Conservation (phyloP, 2,113 vertebrate genomes). For the Calidris pugnax region DNA sequence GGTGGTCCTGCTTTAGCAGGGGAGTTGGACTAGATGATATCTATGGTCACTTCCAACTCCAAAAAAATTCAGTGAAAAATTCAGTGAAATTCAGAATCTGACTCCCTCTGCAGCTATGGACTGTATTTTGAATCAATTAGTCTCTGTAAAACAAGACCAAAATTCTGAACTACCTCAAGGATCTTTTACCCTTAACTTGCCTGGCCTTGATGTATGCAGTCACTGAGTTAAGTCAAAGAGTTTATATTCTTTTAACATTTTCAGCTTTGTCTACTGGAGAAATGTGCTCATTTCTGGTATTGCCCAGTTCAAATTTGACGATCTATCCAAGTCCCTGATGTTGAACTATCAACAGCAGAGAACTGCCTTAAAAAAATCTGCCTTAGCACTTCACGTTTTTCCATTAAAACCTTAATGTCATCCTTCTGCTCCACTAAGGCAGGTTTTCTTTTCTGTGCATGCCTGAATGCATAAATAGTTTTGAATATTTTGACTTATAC, state of each 20-base stretch:
- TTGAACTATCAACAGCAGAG: neutral
- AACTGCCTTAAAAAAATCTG: neutral
- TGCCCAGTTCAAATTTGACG: neutral
- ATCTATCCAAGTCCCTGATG: neutral
- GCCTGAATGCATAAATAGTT: neutral
- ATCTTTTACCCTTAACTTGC: neutral
- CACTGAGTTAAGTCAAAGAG: neutral
- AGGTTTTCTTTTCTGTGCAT: neutral
- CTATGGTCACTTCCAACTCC: no score
- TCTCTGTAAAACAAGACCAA: neutral
- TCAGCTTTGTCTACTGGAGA: neutral
- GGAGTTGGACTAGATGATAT: no score
- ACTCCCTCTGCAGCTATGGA: neutral
- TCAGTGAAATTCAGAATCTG: no score
- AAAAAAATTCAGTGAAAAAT: no score
- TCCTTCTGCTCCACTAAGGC: neutral
- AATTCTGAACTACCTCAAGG: neutral
- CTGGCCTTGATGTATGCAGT: neutral
- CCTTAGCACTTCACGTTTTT: neutral
- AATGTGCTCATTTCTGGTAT: neutral
- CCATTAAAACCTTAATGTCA: neutral
- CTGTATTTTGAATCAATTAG: slow-evolving; percentile 1
- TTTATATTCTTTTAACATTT: neutral
- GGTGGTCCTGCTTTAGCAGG: no score
- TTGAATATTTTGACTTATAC: neutral